A percentile compares a stretch with the other conserved stretches of the same genome.
phyloP scores from a whole-genome alignment of 2,888 invertebrate genomes.

The Thymelicus acteon region DNA sequence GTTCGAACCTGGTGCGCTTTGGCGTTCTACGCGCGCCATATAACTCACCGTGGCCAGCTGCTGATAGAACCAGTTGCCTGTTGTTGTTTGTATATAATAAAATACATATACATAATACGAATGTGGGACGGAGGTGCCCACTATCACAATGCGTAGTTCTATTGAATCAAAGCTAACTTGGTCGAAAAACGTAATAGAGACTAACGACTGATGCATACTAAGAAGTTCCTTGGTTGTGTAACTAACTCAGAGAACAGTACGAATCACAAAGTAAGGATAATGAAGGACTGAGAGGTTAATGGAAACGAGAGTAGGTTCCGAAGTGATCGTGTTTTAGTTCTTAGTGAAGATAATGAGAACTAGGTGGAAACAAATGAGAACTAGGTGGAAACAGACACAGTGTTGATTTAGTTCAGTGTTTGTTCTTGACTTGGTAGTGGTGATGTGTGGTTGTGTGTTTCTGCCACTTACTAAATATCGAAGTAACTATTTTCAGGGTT shows the following conservation, averaged over 20 bases:
- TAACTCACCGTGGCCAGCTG: no score
- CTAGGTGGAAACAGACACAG: background rate
- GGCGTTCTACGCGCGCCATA: no score
- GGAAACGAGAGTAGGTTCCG: background rate
- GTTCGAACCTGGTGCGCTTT: no score
- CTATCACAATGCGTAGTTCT: background rate
- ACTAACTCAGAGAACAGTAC: background rate
- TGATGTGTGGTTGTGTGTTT: no score
- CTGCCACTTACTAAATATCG: no score
- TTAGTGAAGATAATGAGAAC: background rate
- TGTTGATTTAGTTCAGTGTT: background rate
- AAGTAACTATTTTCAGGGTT: no score
- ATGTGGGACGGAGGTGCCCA: no score
- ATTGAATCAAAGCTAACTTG: background rate
- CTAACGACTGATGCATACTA: background rate
- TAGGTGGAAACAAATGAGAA: background rate
- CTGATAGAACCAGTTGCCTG: no score
- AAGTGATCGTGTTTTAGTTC: background rate
- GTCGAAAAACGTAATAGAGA: conserved; percentile 2
- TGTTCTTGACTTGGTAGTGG: background rate
- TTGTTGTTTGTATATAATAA: no score
- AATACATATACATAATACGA: no score
- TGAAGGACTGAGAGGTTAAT: conserved; percentile 5
- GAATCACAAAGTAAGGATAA: conserved; percentile 6
- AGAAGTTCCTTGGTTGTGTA: background rate